phyloP scores from a whole-genome alignment of 2,797 vertebrate genomes.

The Molossus molossus region DNA sequence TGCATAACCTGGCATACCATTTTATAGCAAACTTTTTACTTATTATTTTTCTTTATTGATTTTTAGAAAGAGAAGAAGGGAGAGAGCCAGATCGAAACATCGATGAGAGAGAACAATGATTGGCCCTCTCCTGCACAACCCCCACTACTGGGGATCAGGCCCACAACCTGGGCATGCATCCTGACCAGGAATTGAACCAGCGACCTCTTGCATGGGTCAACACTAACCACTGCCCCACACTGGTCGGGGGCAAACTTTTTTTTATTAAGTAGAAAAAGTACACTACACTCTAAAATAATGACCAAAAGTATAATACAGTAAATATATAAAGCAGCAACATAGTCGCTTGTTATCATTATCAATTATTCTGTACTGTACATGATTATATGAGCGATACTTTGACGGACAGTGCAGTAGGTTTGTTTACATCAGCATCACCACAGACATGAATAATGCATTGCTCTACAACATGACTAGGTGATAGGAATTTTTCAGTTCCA shows the following conservation, averaged over 20 bases:
- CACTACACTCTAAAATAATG: neutral
- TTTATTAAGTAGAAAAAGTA: neutral
- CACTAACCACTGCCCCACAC: no score
- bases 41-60: no score
- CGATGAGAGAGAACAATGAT: neutral
- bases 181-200: no score
- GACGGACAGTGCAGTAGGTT: neutral
- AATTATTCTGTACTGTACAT: neutral
- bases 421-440: neutral
- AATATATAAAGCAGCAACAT: neutral
- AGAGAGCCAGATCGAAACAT: no score
- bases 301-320: neutral
- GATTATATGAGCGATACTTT: neutral
- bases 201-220: no score
- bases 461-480: neutral
- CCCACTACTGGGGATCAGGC: no score
- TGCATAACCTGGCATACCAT: neutral
- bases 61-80: neutral
- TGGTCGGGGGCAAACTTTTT: neutral
- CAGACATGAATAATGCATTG: neutral
- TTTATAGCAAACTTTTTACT: neutral
- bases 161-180: no score
- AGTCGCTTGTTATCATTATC: neutral
- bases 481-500: neutral
- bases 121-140: no score